Conservation (phyloP, 2,113 vertebrate genomes). For the Bambusicola thoracicus region DNA sequence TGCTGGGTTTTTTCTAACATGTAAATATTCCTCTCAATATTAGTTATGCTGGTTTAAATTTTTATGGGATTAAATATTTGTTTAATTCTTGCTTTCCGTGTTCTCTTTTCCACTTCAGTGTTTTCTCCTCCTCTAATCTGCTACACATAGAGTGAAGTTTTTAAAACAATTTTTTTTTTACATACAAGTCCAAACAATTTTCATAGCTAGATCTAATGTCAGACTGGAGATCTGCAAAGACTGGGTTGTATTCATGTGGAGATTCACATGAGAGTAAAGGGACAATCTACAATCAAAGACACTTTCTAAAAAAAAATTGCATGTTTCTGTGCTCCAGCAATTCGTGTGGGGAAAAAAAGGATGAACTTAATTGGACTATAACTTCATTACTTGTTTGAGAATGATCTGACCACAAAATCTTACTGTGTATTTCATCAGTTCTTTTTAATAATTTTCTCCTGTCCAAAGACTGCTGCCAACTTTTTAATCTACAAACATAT, state of each 20-base stretch:
- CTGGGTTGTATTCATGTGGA: neutral
- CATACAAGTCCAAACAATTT: neutral
- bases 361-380: neutral
- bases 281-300: neutral
- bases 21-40: conserved; percentile 56
- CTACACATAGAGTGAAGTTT: neutral
- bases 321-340: neutral
- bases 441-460: neutral
- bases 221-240: neutral
- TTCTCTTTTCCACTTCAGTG: neutral
- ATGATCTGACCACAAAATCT: neutral
- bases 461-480: neutral
- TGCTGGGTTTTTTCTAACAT: neutral
- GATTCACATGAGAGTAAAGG: neutral
- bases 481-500: neutral
- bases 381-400: neutral
- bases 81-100: conserved; percentile 41
- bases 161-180: neutral
- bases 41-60: conserved; percentile 54
- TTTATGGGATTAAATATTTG: conserved; percentile 61
- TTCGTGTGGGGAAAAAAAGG: neutral
- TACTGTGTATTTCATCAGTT: neutral
- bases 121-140: neutral
- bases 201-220: neutral
- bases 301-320: neutral